Base-by-base conservation (phyloP, 2,888 invertebrate species). In the Oligia strigilis region DNA sequence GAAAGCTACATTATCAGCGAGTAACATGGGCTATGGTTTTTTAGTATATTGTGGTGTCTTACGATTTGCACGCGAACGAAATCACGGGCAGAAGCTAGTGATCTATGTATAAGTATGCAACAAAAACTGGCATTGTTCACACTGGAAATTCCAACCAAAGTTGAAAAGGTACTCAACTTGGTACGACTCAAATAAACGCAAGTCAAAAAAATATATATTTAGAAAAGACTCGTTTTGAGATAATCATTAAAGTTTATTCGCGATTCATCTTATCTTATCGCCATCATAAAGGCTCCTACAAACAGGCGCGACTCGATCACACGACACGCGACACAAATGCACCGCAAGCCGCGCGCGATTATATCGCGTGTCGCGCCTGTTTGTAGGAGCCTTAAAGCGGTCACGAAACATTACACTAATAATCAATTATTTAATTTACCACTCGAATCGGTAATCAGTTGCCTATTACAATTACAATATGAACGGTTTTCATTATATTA, bases 381-480 rank as follows among this genome's bases (percentile, higher is more conserved):
- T 29, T 29, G 29, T 29, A 29, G 29, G 29, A 29, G 29, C 29
- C 29, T 29, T 29, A 29, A 29, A 29, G 29, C 29, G 11, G 1
- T 49, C 17, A 75, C 4, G 36, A 75, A 23, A 49, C 19, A 17
- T 43, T 73, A 11, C 1, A 3, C 3, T 76, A 60, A 4, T 49
- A 2, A 19, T 14, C 4, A n/a, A 76, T 49, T 62, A 60, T 76
- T 36, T n/a, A 43, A 11, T 77, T 52, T 29, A 43, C 6, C 40
- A 29, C 19, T 58, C 1, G 17, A 19, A 46, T 17, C 6, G 0
- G 29, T 49, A n/a, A 62, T 29, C 77, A 19, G 2, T 40, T 49
- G 29, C 17, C 9, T 58, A 36, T 60, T 74, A 77, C 40, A 52
- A 60, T 60, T 55, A 77, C 29, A 52, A 60, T n/a, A n/a, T 23